Conservation (phyloP, 2,888 invertebrate species). For the Pseudoips prasinana region DNA sequence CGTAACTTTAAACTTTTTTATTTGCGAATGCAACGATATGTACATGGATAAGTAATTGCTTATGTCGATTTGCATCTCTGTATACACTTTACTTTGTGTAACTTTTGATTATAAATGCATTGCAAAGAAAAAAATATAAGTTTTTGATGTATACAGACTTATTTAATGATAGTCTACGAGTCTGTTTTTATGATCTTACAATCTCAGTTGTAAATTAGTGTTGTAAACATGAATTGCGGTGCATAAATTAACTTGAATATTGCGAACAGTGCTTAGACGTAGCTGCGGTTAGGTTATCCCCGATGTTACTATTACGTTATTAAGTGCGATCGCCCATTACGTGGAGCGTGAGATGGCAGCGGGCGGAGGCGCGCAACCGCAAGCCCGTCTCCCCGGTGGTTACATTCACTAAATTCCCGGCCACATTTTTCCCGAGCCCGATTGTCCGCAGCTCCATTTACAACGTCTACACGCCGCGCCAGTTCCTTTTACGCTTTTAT, state of each 20-base stretch:
- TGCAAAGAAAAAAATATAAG: too few relatives aligned
- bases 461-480: constrained; percentile 80
- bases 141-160: too few relatives aligned
- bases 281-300: constrained; percentile 51
- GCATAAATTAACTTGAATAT: constrained; percentile 27
- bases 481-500: constrained; percentile 82
- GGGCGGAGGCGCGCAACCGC: constrained; percentile 57
- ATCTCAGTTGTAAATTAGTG: constrained; percentile 18
- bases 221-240: constrained; percentile 28
- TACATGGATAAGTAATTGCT: constrained; percentile 62
- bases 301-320: constrained; percentile 61
- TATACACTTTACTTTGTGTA: too few relatives aligned
- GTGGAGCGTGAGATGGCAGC: constrained; percentile 46
- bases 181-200: too few relatives aligned
- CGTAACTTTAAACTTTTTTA: constrained; percentile 56
- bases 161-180: too few relatives aligned
- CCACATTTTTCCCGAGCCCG: constrained; percentile 75
- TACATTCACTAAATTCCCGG: constrained; percentile 78
- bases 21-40: constrained; percentile 52
- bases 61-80: constrained; percentile 44
- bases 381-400: constrained; percentile 62
- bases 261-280: constrained; percentile 31
- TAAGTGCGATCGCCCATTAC: constrained; percentile 65
- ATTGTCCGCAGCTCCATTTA: constrained; percentile 81
- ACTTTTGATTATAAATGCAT: too few relatives aligned